Base-by-base conservation (phyloP, 2,888 invertebrate species). In the Cheilosia variabilis region DNA sequence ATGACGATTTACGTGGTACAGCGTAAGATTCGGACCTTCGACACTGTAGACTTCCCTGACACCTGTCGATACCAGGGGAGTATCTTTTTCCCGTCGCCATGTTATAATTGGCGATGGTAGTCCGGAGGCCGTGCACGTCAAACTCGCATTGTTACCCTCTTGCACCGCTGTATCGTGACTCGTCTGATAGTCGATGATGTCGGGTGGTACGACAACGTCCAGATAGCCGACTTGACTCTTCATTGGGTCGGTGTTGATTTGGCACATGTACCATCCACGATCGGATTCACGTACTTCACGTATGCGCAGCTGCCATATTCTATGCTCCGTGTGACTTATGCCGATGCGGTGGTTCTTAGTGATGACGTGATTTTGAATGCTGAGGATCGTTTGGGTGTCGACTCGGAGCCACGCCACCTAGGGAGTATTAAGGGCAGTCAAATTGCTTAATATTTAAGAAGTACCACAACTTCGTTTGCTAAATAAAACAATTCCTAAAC, bases 221-320 rank as follows among this genome's bases (percentile, higher is more conserved):
- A 98, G 93, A 91, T 96, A 97, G 50, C 97, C 97, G 84, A 96
- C 94, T 93, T 97, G 97, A 90, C 96, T 96, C 90, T 97, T 97
- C 97, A 98, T 97, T 0, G 98, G 98, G 91, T 97, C 97, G 0
- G 97, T 97, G 92, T 97, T 97, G 88, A 97, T 97, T 93, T 97
- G 97, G 88, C 97, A 98, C 97, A 97, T 97, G 93, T 97, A 98
- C 95, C 96, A 97, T 66, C 97, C 91, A 88, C 96, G 95, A 93
- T 98, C 98, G 0, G 96, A 94, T 91, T 97, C 96, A 71, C 95
- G 93, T 2, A 97, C 96, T 90, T 97, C 97, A 58, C 95, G 94
- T 89, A 98, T 96, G 90, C 97, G 96, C 68, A 98, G 94, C 92
- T 95, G 96, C 97, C 97, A 98, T 73, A 96, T 96, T 78, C 96